Evolutionary conservation across 2,797 vertebrate genomes (phyloP), one percentile per base, ranked within the genome.

Genomic region (Notamacropus eugenii): DNA sequence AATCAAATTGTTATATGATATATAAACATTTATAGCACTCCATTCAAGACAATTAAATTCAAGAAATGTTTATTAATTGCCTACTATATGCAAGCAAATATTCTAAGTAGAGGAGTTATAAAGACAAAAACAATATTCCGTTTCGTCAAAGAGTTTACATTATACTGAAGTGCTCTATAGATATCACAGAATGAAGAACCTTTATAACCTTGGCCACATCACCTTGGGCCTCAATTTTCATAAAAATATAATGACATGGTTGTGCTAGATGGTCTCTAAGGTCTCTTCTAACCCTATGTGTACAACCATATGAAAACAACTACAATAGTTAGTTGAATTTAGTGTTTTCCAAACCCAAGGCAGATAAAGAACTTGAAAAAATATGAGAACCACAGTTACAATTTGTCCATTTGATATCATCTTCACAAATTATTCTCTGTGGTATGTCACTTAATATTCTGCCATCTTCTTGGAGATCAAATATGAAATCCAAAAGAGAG

Each of bases 1-100:
- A 93, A 59, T 90, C 40, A 96, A 74, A 87, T 24, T 92, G 57
- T 92, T 40, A 13, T 9, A 54, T 67, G 92, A 93, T 94, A 87
- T 95, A 9, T 92, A 54, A 91, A 54, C 8, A 92, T 62, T 91
- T 96, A 19, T 52, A 97, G 12, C 1, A 1, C 34, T 52, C 29
- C 29, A 54, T 50, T 56, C n/a, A 54, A 95, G 58, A 54, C 11
- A 95, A 93, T 90, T 95, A 24, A 91, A 40, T 74, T 74, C 19
- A 74, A 74, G 16, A 12, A 22, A 74, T 22, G 9, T 22, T 74
- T 74, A 74, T 19, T 74, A 40, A 74, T 74, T 40, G n/a, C n/a
- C 9, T 8, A 40, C 31, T 40, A 40, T 22, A 74, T 74, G 19
- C n/a, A 40, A 74, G n/a, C n/a, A 74, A 74, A 5, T 74, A 40